Conservation (phyloP, 2,888 invertebrate genomes). For the Drosophila affinis region DNA sequence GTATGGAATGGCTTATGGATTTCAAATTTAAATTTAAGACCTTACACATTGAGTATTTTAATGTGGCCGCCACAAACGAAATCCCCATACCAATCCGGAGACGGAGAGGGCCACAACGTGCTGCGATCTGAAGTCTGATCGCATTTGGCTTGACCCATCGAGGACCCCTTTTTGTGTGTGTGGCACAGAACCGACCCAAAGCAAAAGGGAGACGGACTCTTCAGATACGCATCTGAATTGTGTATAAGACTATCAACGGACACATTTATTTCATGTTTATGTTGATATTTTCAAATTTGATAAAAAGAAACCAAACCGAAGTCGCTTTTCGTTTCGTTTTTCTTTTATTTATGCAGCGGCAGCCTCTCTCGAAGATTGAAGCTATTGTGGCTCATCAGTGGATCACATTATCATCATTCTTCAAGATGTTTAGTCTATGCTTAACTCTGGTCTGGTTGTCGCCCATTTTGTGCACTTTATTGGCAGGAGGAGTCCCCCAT, state of each 20-base stretch:
- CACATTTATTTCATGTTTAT: constrained; percentile 81
- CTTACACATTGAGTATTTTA: constrained; percentile 82
- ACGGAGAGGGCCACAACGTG: constrained; percentile 38
- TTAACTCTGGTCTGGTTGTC: constrained; percentile 23
- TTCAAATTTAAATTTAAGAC: constrained; percentile 82
- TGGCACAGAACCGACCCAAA: constrained; percentile 41
- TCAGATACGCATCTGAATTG: constrained; percentile 75
- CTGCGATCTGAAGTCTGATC: constrained; percentile 38
- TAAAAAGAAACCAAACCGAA: constrained; percentile 51
- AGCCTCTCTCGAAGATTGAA: background rate
- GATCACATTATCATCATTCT: constrained; percentile 67
- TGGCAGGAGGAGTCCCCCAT: constrained; percentile 60
- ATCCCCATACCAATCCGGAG: constrained; percentile 4
- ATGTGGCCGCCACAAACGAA: constrained; percentile 75
- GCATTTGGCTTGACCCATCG: constrained; percentile 61
- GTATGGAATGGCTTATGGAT: constrained; percentile 79
- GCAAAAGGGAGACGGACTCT: too few species aligned
- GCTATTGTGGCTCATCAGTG: constrained; percentile 51
- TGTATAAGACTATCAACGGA: constrained; percentile 77
- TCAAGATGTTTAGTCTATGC: constrained; percentile 50
- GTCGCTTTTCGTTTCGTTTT: constrained; percentile 61
- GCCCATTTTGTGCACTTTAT: constrained; percentile 69
- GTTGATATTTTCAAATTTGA: constrained; percentile 79
- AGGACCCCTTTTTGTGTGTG: constrained; percentile 71
- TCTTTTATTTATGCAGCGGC: constrained; percentile 57